These are phyloP conservation scores for Chymomyza caudatula DNA, from an alignment of 2,888 invertebrate genomes.

Conservation along the genomic window DNA sequence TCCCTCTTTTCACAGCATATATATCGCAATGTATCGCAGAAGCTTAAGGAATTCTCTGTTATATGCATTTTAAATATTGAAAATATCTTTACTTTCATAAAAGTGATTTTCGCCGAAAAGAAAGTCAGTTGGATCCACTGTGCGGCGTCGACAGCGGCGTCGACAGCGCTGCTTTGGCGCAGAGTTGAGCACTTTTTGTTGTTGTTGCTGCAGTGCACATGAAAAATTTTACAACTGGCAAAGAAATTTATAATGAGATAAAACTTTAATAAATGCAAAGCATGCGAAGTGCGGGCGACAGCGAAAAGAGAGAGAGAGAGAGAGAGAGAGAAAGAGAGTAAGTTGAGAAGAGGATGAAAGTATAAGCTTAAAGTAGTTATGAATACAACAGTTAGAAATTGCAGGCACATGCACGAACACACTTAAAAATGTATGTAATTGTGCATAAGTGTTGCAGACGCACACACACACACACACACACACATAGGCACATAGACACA, in stretches of 20 bases:
- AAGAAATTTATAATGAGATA: conserved; percentile 71
- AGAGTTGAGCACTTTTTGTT: conserved; percentile 53
- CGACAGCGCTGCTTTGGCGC: background rate
- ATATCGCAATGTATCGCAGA: too few species aligned
- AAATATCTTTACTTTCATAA: too few species aligned
- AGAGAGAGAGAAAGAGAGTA: background rate
- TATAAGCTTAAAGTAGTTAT: conserved; percentile 59
- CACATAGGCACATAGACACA: background rate
- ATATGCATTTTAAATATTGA: too few species aligned
- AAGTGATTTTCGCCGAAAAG: too few species aligned
- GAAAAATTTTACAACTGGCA: conserved; percentile 63
- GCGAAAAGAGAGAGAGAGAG: background rate
- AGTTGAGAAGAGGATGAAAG: background rate
- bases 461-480: background rate
- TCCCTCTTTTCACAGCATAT: too few species aligned
- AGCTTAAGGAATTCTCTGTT: too few species aligned
- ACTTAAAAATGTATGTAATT: conserved; percentile 74
- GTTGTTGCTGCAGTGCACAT: conserved; percentile 34
- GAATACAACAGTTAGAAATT: conserved; percentile 64
- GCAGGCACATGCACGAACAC: conserved; percentile 58
- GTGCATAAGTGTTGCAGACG: conserved; percentile 62
- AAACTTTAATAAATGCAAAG: conserved; percentile 71
- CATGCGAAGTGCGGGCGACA: conserved; percentile 15
- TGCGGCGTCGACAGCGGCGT: too few species aligned
- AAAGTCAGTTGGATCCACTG: too few species aligned